Conservation (phyloP, 2,797 vertebrate species). For the Hippopotamyrus pictus region DNA sequence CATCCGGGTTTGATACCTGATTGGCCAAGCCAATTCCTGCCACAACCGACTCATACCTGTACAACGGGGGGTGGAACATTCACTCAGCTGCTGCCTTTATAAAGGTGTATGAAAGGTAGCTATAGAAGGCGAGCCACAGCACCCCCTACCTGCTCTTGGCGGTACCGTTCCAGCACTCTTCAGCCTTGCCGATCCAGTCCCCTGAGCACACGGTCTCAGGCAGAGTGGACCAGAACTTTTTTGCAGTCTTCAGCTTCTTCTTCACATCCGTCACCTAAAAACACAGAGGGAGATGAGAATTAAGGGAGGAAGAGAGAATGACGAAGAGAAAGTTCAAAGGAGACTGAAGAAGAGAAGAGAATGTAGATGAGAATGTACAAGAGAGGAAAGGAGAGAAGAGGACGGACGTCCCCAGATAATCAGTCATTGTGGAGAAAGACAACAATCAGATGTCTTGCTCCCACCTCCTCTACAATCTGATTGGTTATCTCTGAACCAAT, state of each 20-base stretch:
- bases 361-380: not conserved
- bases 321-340: not conserved
- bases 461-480: not conserved
- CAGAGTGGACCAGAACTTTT: constrained; percentile 95
- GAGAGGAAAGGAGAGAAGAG: not conserved
- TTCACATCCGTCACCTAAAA: constrained; percentile 84
- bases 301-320: not conserved
- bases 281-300: not conserved
- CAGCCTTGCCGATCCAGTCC: constrained; percentile 73
- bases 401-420: not conserved
- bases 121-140: not conserved
- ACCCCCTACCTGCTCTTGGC: constrained; percentile 79
- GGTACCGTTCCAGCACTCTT: constrained; percentile 93
- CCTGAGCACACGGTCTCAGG: constrained; percentile 79
- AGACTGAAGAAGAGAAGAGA: not conserved
- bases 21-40: constrained; percentile 87
- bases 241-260: constrained; percentile 86
- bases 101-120: not conserved
- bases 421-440: not conserved
- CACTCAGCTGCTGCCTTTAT: not conserved
- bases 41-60: constrained; percentile 84
- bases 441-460: not conserved
- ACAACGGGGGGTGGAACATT: not conserved
- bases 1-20: constrained; percentile 90
- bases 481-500: not conserved